A percentile compares a stretch with the other conserved stretches of the same genome.
phyloP scores from a whole-genome alignment of 2,888 invertebrate species.

The Tetragonisca angustula region DNA sequence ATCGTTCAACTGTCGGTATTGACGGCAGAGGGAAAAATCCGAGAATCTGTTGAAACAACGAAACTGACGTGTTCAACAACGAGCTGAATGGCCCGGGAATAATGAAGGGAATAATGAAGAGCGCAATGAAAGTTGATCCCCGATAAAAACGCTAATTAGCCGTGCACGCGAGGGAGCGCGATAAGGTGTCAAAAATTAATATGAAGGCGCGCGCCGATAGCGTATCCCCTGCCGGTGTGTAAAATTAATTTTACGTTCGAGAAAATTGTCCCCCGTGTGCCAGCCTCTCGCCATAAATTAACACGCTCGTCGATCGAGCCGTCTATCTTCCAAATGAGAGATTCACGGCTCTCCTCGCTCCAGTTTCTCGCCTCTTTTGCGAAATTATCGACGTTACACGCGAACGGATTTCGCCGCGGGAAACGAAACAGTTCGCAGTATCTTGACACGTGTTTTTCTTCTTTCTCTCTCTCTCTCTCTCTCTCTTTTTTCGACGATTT shows the following conservation, averaged over 20 bases:
- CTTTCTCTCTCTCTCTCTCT: too few species aligned
- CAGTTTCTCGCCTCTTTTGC: too few species aligned
- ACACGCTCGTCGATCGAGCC: background rate
- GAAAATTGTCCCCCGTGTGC: slow-evolving; percentile 14
- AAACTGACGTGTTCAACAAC: background rate
- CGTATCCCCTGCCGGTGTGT: background rate
- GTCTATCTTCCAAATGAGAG: slow-evolving; percentile 1
- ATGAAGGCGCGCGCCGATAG: background rate
- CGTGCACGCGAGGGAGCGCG: background rate
- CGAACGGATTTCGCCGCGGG: background rate
- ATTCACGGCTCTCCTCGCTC: slow-evolving; percentile 7
- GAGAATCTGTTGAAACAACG: background rate
- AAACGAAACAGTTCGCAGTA: background rate
- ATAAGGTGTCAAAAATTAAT: slow-evolving; percentile 4
- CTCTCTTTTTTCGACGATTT: background rate
- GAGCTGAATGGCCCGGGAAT: background rate
- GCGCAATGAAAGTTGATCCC: background rate
- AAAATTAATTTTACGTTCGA: slow-evolving; percentile 38
- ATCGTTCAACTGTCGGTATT: background rate
- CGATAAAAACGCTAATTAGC: slow-evolving; percentile 12
- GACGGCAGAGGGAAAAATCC: background rate
- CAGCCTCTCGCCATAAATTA: slow-evolving; percentile 3
- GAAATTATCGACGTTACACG: too few species aligned
- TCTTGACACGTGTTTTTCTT: background rate
- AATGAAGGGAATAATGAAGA: background rate